phyloP scores from a whole-genome alignment of 2,797 vertebrate genomes.

The Halcyon leucocephala region DNA sequence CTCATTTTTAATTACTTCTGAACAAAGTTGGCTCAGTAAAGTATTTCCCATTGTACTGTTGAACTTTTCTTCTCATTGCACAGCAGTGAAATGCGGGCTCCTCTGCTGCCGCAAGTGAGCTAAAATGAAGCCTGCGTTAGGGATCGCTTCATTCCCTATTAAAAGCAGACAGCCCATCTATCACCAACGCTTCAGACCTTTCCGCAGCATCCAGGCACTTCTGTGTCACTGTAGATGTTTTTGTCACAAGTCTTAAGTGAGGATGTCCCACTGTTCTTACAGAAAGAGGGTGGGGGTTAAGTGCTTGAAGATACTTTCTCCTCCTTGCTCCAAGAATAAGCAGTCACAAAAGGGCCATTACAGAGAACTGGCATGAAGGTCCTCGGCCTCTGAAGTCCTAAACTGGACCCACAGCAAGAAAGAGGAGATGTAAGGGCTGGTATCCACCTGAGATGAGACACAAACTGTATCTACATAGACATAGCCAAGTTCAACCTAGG shows the following conservation, averaged over 20 bases:
- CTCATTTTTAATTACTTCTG: background rate
- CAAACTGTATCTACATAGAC: accelerated
- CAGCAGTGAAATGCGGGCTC: background rate
- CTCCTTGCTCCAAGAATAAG: background rate
- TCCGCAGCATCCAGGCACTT: background rate
- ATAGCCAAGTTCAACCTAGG: background rate
- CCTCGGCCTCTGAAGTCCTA: background rate
- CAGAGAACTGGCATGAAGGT: background rate
- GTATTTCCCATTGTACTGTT: conserved; percentile 60
- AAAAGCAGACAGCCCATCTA: background rate
- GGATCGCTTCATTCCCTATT: background rate
- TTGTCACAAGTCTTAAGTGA: background rate
- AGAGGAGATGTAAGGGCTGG: accelerated
- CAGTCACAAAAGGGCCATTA: background rate
- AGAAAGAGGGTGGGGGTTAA: background rate
- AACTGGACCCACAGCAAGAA: too few relatives aligned
- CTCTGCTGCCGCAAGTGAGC: conserved; percentile 22
- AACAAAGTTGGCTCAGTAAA: conserved; percentile 58
- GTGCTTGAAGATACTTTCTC: background rate
- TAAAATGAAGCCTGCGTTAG: background rate
- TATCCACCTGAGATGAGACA: background rate
- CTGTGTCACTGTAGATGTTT: background rate
- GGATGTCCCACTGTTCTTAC: background rate
- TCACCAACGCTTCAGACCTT: background rate
- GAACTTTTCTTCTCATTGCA: conserved; percentile 5